phyloP scores from a whole-genome alignment of 2,797 vertebrate genomes.

The Eupleurogrammus muticus region DNA sequence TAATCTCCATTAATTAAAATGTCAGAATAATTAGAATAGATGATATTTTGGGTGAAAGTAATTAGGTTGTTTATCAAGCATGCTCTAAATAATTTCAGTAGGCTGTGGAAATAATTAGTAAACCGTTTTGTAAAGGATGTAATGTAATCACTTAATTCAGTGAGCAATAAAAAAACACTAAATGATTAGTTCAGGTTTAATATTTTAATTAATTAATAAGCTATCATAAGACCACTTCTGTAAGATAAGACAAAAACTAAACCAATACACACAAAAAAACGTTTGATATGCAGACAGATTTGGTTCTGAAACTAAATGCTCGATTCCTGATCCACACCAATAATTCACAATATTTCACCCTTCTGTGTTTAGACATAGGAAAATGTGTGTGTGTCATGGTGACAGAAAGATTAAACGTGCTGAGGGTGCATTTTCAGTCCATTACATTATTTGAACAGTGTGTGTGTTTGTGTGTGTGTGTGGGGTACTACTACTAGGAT shows the following conservation, averaged over 20 bases:
- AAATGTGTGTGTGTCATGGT: conserved; percentile 9
- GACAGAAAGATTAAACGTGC: conserved; percentile 38
- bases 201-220: conserved; percentile 60
- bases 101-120: background rate
- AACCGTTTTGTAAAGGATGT: background rate
- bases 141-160: background rate
- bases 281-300: conserved; percentile 40
- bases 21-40: background rate
- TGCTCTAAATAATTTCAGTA: background rate
- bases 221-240: conserved; percentile 36
- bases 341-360: conserved; percentile 50
- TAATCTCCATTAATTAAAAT: background rate
- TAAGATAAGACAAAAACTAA: conserved; percentile 27
- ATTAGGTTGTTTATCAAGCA: background rate
- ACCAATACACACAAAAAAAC: conserved; percentile 26
- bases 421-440: conserved; percentile 36
- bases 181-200: conserved; percentile 28
- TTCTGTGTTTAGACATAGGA: conserved; percentile 12
- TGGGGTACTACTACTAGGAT: too few relatives aligned
- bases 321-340: conserved; percentile 17
- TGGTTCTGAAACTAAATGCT: conserved; percentile 20
- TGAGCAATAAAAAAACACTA: conserved; percentile 23
- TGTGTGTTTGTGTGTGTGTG: background rate
- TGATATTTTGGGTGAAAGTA: background rate
- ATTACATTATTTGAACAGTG: conserved; percentile 5